Evolutionary conservation across 2,888 invertebrate species (phyloP).

Genomic region (Dexiosoma caninum): DNA sequence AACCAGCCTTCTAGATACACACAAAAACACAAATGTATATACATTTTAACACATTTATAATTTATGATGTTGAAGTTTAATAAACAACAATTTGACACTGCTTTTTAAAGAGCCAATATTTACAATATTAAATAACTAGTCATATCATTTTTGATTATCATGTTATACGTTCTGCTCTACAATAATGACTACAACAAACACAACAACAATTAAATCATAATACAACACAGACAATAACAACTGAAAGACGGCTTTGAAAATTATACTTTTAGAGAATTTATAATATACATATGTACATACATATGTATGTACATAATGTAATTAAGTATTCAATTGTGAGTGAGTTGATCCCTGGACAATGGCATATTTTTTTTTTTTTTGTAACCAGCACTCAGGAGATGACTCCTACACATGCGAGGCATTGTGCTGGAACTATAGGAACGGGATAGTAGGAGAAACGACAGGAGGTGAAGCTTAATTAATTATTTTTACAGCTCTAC

Average conservation of each 20-base stretch:
- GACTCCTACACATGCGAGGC: too few species aligned
- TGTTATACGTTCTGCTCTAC: neutral
- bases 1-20: too few species aligned
- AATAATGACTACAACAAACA: neutral
- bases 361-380: too few species aligned
- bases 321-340: neutral
- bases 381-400: too few species aligned
- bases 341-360: neutral
- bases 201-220: neutral
- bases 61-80: slow-evolving; percentile 10
- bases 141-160: slow-evolving; percentile 41
- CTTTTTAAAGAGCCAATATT: slow-evolving; percentile 37
- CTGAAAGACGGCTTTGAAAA: neutral
- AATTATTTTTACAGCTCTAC: too few species aligned
- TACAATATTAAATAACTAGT: slow-evolving; percentile 43
- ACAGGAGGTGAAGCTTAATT: too few species aligned
- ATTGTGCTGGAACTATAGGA: too few species aligned
- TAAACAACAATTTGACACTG: slow-evolving; percentile 49
- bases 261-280: neutral
- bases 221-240: neutral
- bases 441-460: too few species aligned
- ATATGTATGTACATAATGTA: too few species aligned
- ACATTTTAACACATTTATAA: slow-evolving; percentile 8
- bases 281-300: neutral
- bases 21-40: too few species aligned